Evolutionary conservation across 2,113 vertebrate genomes (phyloP), one percentile per base, ranked within the genome.

Genomic region (Lycaon pictus): DNA sequence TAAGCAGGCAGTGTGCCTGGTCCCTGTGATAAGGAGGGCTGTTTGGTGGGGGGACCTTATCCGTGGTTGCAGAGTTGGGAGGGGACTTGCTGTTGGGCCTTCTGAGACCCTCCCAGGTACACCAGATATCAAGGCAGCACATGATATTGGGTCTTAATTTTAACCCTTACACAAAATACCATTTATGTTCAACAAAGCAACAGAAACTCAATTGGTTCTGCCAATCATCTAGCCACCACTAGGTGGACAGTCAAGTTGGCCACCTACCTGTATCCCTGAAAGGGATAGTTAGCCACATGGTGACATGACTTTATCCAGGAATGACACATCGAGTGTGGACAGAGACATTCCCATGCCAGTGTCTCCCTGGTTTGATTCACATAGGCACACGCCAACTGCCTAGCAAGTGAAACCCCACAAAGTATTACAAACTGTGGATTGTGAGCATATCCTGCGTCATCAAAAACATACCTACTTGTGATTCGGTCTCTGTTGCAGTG

Each of bases 391-490:
- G 15, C 4, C 15, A 43, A 12, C 5, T 11, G 43, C 65, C 63
- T 4, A 20, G 3, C 56, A 8, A 11, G 56, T 56, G 32, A 27
- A 72, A 11, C 12, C 27, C 60, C 72, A 29, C 15, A 6, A 11
- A n/a, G 27, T 11, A 5, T 25, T 11, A 4, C 6, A 7, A 23
- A 23, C 43, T 23, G 8, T 20, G 37, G 48, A 4, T 1, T 17
- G 29, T 11, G 23, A 12, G 12, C 32, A 7, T 4, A 27, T 11
- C 20, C 17, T 2, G 7, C 48, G 37, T n/a, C 58, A 29, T n/a
- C 51, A 4, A 25, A 20, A 43, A 53, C 56, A 15, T 8, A 8
- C 9, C 65, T 22, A 22, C 27, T 0, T 2, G 3, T 20, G 53
- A 56, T 5, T 35, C 29, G 1, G 35, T 23, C 82, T 62, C 81